Conservation (phyloP, 2,797 vertebrate species). For the Danio albolineatus region DNA sequence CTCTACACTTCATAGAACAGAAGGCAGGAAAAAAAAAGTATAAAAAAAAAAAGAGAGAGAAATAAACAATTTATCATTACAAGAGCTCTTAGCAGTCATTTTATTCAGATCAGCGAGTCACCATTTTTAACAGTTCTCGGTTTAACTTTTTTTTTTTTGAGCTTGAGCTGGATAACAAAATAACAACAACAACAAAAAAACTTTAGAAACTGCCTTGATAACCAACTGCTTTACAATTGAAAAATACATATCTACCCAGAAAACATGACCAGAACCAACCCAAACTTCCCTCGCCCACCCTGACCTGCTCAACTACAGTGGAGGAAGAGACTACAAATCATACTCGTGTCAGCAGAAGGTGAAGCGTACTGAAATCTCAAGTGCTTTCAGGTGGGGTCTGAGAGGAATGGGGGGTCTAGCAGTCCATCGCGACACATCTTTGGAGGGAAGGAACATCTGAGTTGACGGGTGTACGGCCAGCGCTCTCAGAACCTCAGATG, state of each 20-base stretch:
- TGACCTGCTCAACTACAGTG: conserved; percentile 13
- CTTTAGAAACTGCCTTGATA: conserved; percentile 9
- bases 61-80: conserved; percentile 13
- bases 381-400: conserved; percentile 29
- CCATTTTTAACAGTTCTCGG: conserved; percentile 41
- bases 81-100: conserved; percentile 51
- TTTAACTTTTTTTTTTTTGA: background rate
- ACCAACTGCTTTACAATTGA: conserved; percentile 20
- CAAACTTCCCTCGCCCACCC: background rate
- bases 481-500: conserved; percentile 93
- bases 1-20: conserved; percentile 38
- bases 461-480: conserved; percentile 64
- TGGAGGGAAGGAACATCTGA: conserved; percentile 15
- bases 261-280: conserved; percentile 27
- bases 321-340: conserved; percentile 16
- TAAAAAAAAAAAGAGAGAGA: background rate
- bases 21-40: conserved; percentile 25
- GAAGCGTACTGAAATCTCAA: conserved; percentile 30
- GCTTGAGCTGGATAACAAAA: conserved; percentile 38
- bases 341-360: background rate
- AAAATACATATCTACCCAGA: conserved; percentile 39
- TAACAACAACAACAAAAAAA: conserved; percentile 16
- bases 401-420: background rate
- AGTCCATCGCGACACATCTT: conserved; percentile 34
- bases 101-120: conserved; percentile 50